Evolutionary conservation across 1,140 invertebrate species (phyloP).

Genomic region (Aricia agestis): DNA sequence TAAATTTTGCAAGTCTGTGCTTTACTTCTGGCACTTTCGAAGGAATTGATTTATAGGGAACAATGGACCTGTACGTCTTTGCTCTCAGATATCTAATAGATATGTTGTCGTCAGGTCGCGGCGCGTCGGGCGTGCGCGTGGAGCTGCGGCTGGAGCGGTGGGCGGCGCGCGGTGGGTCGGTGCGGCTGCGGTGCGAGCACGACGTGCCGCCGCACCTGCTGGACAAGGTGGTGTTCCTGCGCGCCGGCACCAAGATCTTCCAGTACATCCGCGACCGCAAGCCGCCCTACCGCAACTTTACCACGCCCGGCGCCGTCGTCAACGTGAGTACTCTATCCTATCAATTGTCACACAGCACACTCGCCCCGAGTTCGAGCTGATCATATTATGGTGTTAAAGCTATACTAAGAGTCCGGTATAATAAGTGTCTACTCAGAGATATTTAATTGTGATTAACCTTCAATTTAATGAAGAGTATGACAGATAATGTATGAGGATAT

Average conservation of each 20-base stretch:
- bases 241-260: constrained; percentile 85
- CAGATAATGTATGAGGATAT: no score
- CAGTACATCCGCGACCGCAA: constrained; percentile 85
- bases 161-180: constrained; percentile 66
- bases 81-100: not conserved
- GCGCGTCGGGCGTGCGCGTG: constrained; percentile 62
- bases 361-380: no score
- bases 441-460: no score
- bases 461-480: no score
- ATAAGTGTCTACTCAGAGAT: no score
- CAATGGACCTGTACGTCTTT: no score
- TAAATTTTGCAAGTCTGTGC: no score
- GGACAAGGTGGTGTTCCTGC: constrained; percentile 85
- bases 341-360: no score
- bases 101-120: constrained; percentile 48
- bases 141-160: constrained; percentile 71
- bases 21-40: no score
- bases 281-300: constrained; percentile 82
- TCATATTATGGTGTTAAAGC: no score
- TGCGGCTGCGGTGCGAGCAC: constrained; percentile 79
- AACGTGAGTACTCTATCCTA: constrained; percentile 79
- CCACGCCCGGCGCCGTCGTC: constrained; percentile 81
- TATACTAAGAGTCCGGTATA: no score
- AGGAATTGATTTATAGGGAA: no score
- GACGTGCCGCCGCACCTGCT: constrained; percentile 79